Evolutionary conservation across 2,113 vertebrate genomes (phyloP), one percentile per base, ranked within the genome.

Genomic region (Columba janthina): DNA sequence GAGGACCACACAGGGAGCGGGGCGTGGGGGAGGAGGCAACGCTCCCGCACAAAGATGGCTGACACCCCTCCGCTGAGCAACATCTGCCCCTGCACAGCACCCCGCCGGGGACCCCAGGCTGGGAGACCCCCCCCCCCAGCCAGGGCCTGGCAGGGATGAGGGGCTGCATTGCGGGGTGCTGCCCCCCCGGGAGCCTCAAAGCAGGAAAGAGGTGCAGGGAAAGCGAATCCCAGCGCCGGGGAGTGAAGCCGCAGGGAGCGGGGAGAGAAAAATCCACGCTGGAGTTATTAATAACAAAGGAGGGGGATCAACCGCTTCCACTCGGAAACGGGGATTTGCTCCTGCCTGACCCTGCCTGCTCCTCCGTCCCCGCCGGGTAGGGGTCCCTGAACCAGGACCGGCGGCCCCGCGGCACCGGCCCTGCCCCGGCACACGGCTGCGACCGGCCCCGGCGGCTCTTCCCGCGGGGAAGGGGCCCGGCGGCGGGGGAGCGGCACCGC

Each of bases 1-100:
- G 98, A 98, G 98, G 99, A 99, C 99, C 99, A 99, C 99, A 99
- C 99, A 99, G 97, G 98, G 98, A 98, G 99, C 96, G 29, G 80
- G 95, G 96, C 97, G 95, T 97, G 96, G 92, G 96, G 93, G 97
- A 95, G 96, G 91, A 95, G 86, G 96, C 93, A 96, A 97, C 96
- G 86, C 92, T 93, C 94, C 90, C 97, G 96, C 98, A 98, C 98
- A 98, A 98, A 99, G 98, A 99, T 98, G 98, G 98, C 98, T 98
- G 98, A 99, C 99, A 98, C 98, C 98, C 95, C 97, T 98, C 95
- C 90, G 95, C 92, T 86, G 89, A 96, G 97, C 95, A 98, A 98
- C 98, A 98, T 99, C 99, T 99, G 99, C 98, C 99, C 98, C 97
- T 96, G 98, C 98, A 98, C 98, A 90, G 96, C 97, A 98, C 98